Percentiles rank a stretch among this genome's conserved stretches.
These are phyloP conservation scores for Chrysochloris asiatica DNA, from an alignment of 2,113 vertebrate genomes.

Conservation along the genomic window DNA sequence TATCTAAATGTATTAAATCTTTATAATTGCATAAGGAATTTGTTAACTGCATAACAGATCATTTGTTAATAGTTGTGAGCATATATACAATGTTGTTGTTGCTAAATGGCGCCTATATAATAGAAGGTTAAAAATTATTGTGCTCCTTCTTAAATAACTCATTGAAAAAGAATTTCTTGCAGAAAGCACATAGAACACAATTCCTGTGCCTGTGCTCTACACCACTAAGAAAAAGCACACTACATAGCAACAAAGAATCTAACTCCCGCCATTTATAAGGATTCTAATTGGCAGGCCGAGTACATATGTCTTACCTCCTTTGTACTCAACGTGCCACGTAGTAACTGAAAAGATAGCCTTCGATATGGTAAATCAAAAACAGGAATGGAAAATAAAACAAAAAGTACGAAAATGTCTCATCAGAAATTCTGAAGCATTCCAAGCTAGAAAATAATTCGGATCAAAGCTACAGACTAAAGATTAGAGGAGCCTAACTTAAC, in stretches of 20 bases:
- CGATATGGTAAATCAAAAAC: too few species aligned
- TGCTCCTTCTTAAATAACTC: not conserved
- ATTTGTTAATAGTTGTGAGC: too few species aligned
- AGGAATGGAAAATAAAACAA: too few species aligned
- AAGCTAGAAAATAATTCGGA: too few species aligned
- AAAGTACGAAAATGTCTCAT: too few species aligned
- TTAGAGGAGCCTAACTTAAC: too few species aligned
- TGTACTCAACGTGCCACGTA: too few species aligned
- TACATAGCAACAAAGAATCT: not conserved
- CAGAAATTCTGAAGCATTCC: too few species aligned
- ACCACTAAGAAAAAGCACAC: too few species aligned
- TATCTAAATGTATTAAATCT: not conserved
- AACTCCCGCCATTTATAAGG: not conserved
- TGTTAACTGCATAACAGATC: not conserved
- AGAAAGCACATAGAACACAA: not conserved
- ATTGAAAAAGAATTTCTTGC: not conserved
- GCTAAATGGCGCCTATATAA: not conserved
- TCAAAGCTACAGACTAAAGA: too few species aligned
- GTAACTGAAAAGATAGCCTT: too few species aligned
- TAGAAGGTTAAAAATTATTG: not conserved
- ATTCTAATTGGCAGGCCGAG: not conserved
- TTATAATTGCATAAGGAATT: not conserved
- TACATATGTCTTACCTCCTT: not conserved
- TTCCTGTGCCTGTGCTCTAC: not conserved
- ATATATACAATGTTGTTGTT: too few species aligned